Base-by-base conservation (phyloP, 2,888 invertebrate genomes). In the Tupiocoris notatus region DNA sequence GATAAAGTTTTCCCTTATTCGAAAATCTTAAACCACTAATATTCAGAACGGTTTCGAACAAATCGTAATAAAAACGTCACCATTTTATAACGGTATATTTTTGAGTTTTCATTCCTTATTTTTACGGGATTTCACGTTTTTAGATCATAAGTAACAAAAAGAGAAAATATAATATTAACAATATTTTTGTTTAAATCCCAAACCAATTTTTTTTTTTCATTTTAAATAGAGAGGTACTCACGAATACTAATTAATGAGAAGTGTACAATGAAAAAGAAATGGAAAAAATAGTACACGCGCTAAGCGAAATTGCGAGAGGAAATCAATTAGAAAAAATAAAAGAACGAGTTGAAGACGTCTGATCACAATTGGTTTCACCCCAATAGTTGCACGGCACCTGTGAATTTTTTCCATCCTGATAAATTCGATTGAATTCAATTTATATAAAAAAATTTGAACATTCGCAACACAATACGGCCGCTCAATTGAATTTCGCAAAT, bases 1-100 rank as follows among this genome's bases (percentile, higher is more conserved):
- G n/a, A n/a, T n/a, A n/a, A n/a, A n/a, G n/a, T n/a, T n/a, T n/a
- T n/a, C n/a, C n/a, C n/a, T n/a, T n/a, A n/a, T n/a, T n/a, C n/a
- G n/a, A n/a, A n/a, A n/a, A n/a, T n/a, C n/a, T n/a, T n/a, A n/a
- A n/a, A n/a, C n/a, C n/a, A n/a, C n/a, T n/a, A n/a, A n/a, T n/a
- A n/a, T n/a, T n/a, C n/a, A n/a, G n/a, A n/a, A n/a, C n/a, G n/a
- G n/a, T n/a, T n/a, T n/a, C n/a, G n/a, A n/a, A n/a, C n/a, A n/a
- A n/a, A n/a, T n/a, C n/a, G n/a, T n/a, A n/a, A n/a, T n/a, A n/a
- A n/a, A 39, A 70, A 58, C 58, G 59, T 59, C 23, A 59, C 57
- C 22, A 75, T 75, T 75, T 75, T 75, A 66, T 75, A 66, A 65
- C 75, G 75, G 75, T 66, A 65, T 66, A 66, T 75, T 65, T 75